Percentiles rank a stretch among this genome's conserved stretches.
These are phyloP conservation scores for Caloenas nicobarica DNA, from an alignment of 2,113 vertebrate species.

Conservation along the genomic window DNA sequence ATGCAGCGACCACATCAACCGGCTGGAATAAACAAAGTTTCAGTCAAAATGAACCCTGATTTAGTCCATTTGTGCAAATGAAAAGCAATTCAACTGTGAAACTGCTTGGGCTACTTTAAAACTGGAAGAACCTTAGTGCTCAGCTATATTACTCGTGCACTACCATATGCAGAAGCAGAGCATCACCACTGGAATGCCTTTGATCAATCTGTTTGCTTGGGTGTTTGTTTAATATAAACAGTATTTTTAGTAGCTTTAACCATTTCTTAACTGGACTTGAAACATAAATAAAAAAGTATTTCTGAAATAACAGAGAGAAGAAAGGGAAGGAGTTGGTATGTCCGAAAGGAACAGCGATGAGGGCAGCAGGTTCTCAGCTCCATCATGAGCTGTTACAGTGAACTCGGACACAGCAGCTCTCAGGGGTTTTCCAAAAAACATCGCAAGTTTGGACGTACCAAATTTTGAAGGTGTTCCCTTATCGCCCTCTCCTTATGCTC, in stretches of 20 bases:
- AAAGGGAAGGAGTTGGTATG: neutral
- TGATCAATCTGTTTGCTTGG: neutral
- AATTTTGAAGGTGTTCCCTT: neutral
- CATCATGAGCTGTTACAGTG: neutral
- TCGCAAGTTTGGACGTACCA: neutral
- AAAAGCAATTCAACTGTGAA: conserved; percentile 10
- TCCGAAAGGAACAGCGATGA: neutral
- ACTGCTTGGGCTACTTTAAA: neutral
- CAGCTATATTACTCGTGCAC: neutral
- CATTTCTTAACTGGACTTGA: neutral
- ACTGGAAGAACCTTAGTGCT: neutral
- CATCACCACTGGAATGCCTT: neutral
- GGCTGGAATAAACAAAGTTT: neutral
- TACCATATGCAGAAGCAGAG: neutral
- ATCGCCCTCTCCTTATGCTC: neutral
- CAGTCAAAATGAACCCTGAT: neutral
- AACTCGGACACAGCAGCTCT: neutral
- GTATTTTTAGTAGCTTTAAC: neutral
- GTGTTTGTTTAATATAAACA: neutral
- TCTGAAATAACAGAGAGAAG: neutral
- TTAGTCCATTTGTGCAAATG: neutral
- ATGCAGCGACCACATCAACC: neutral
- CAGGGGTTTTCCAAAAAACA: neutral
- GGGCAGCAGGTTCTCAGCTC: neutral
- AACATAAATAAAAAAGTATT: neutral